phyloP scores from a whole-genome alignment of 2,888 invertebrate genomes.

The Teleogryllus oceanicus region DNA sequence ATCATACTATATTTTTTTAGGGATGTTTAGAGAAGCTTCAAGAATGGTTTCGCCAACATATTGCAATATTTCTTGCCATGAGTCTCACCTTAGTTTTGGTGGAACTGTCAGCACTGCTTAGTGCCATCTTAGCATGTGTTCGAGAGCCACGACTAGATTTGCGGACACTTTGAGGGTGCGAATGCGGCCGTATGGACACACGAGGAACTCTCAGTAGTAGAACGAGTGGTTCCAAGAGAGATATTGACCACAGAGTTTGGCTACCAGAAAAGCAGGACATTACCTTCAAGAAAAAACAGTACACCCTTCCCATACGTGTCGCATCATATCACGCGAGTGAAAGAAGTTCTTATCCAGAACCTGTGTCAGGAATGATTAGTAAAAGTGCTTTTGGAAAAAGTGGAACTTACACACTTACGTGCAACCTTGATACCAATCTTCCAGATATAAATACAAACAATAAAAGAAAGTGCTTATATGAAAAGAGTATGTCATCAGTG shows the following conservation, averaged over 20 bases:
- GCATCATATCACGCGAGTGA: background rate
- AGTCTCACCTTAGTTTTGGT: slow-evolving; percentile 33
- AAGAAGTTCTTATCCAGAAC: slow-evolving; percentile 20
- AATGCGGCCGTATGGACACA: slow-evolving; percentile 6
- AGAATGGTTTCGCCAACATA: slow-evolving; percentile 34
- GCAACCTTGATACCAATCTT: slow-evolving; percentile 24
- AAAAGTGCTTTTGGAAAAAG: slow-evolving; percentile 27
- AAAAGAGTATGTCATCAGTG: slow-evolving; percentile 29
- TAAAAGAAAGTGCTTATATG: slow-evolving; percentile 31
- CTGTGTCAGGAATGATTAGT: slow-evolving; percentile 27
- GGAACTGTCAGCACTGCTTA: slow-evolving; percentile 35
- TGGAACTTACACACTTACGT: slow-evolving; percentile 30
- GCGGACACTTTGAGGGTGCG: slow-evolving; percentile 24
- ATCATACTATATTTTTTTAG: slow-evolving; percentile 26
- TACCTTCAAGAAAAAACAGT: background rate
- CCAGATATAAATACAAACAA: background rate
- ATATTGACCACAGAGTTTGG: background rate
- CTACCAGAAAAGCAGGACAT: background rate
- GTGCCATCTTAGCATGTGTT: slow-evolving; percentile 35
- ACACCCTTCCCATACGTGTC: slow-evolving; percentile 1
- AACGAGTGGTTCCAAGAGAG: background rate
- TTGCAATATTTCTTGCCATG: slow-evolving; percentile 33
- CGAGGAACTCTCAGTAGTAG: background rate
- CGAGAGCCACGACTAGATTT: slow-evolving; percentile 3
- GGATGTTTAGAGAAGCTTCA: slow-evolving; percentile 33